A percentile compares a stretch with the other conserved stretches of the same genome.
Evolutionary conservation across 2,113 vertebrate species (phyloP).

Genomic region (Sylvietta virens): DNA sequence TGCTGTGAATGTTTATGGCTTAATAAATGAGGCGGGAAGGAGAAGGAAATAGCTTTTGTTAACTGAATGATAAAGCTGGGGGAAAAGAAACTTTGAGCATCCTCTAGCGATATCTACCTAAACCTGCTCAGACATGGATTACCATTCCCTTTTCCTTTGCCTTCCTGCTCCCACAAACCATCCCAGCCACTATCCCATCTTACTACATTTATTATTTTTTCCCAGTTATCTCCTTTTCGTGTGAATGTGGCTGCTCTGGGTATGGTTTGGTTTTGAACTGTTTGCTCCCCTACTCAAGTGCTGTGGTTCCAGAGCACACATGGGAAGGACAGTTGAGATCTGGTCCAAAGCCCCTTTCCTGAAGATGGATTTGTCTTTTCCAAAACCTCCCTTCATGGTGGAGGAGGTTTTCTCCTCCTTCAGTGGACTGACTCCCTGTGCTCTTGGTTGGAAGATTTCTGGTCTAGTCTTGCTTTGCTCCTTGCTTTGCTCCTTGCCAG

Average conservation of each 20-base stretch:
- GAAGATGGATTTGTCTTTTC: not conserved
- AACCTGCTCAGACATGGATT: not conserved
- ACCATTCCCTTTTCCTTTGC: not conserved
- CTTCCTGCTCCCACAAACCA: not conserved
- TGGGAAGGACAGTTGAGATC: not conserved
- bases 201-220: not conserved
- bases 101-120: not conserved
- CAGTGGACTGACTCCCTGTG: not conserved
- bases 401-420: not conserved
- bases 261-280: not conserved
- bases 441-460: not conserved
- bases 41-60: not conserved
- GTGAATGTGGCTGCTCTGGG: not conserved
- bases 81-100: not conserved
- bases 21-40: not conserved
- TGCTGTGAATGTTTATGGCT: not conserved
- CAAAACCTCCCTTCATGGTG: not conserved
- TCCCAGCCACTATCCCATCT: not conserved
- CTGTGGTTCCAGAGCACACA: not conserved
- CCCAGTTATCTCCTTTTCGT: not conserved
- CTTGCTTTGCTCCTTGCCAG: not conserved
- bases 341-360: not conserved
- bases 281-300: not conserved
- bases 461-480: not conserved
- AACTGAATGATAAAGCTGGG: not conserved